Percentiles rank a stretch among this genome's conserved stretches.
Conservation (phyloP, 2,797 vertebrate genomes). For the Parotocinclus haroldoi region DNA sequence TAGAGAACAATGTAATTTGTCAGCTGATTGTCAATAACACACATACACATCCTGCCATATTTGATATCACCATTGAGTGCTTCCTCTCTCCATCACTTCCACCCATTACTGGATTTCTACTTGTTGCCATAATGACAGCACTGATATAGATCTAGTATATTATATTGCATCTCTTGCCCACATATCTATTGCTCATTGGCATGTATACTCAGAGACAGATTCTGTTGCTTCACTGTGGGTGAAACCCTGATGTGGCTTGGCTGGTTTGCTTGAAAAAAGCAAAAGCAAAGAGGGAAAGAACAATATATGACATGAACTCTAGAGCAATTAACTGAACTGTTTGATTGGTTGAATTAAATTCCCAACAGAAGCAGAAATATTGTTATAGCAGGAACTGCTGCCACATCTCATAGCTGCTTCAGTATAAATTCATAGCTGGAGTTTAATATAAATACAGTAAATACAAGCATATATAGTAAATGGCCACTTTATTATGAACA, state of each 20-base stretch:
- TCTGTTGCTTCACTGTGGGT: background rate
- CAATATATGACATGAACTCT: too few relatives aligned
- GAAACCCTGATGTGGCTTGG: background rate
- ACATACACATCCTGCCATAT: slow-evolving; percentile 6
- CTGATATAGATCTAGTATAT: slow-evolving; percentile 14
- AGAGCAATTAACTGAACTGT: slow-evolving; percentile 3
- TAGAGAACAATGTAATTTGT: slow-evolving; percentile 1
- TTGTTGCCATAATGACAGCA: slow-evolving; percentile 9
- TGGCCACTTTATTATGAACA: too few relatives aligned
- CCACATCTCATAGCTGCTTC: background rate
- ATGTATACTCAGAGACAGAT: too few relatives aligned
- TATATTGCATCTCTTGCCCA: background rate
- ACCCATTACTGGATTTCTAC: slow-evolving; percentile 34
- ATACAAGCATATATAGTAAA: too few relatives aligned
- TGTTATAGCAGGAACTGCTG: background rate
- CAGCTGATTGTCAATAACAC: background rate
- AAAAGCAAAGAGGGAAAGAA: too few relatives aligned
- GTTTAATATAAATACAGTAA: too few relatives aligned
- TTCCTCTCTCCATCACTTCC: slow-evolving; percentile 27
- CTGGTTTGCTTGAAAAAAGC: background rate
- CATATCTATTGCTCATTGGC: background rate
- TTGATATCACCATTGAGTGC: slow-evolving; percentile 10
- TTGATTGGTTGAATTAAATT: background rate
- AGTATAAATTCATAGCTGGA: background rate
- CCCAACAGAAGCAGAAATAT: background rate